phyloP scores from a whole-genome alignment of 1,140 invertebrate genomes.

The Drosophila kepulauana region DNA sequence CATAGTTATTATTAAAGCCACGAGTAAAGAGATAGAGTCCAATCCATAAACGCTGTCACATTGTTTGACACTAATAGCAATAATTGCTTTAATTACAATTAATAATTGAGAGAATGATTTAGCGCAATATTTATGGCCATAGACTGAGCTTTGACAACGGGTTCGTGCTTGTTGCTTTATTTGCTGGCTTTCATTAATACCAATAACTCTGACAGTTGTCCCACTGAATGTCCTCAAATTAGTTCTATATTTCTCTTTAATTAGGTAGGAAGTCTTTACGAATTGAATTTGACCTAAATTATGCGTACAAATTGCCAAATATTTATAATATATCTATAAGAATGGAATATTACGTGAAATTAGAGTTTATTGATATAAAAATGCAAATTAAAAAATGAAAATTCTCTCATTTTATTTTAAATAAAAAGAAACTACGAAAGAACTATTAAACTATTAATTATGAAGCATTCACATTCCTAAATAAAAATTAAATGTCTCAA shows the following conservation, averaged over 20 bases:
- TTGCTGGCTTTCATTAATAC: slow-evolving; percentile 1
- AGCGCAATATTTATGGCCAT: not conserved
- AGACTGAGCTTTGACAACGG: not conserved
- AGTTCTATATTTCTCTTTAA: not conserved
- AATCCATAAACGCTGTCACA: not conserved
- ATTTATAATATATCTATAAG: too few relatives aligned
- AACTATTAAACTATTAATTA: too few relatives aligned
- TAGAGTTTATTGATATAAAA: too few relatives aligned
- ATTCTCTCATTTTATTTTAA: too few relatives aligned
- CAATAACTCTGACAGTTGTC: not conserved
- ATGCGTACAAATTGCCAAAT: too few relatives aligned
- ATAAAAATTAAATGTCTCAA: too few relatives aligned
- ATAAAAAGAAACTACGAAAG: too few relatives aligned
- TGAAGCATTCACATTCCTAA: too few relatives aligned
- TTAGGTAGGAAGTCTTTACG: too few relatives aligned
- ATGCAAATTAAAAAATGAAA: too few relatives aligned
- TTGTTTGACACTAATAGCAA: not conserved
- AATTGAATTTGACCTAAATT: too few relatives aligned
- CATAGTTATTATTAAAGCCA: not conserved
- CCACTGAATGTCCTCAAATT: not conserved
- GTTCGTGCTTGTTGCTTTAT: slow-evolving; percentile 3
- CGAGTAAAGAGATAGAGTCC: not conserved
- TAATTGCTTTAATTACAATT: not conserved
- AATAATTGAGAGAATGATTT: slow-evolving; percentile 1
- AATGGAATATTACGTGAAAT: too few relatives aligned